Evolutionary conservation across 2,888 invertebrate genomes (phyloP), one percentile per base, ranked within the genome.

Genomic region (Cephus rjabovi): DNA sequence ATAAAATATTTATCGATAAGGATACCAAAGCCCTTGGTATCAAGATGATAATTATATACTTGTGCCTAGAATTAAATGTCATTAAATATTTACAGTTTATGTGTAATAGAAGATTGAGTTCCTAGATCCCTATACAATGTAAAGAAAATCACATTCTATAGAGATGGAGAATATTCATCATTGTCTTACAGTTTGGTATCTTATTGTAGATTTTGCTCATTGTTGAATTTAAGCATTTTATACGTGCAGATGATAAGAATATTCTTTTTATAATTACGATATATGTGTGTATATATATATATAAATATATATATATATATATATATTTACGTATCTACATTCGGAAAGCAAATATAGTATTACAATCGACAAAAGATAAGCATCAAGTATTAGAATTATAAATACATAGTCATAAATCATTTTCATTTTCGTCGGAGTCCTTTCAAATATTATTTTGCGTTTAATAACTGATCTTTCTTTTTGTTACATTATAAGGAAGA

Each of bases 331-430:
- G 56, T 56, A 56, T 56, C 23, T 56, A 56, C 23, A 9, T 56
- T 56, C 56, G 2, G 23, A 56, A 23, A 56, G 23, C 23, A 56
- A 56, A 56, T 56, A 56, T 56, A 40, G 68, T 75, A 75, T 35
- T 40, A 31, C 34, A 75, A 75, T 76, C 35, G 31, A 74, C 34
- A 68, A 33, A 75, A 35, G 40, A 75, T 69, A 75, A 76, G 69
- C 77, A 76, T 78, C 79, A 73, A 81, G 81, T 81, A 79, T 81
- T 79, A 79, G 75, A 56, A 56, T 78, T 73, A 75, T 76, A 76
- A 81, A 75, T 31, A 73, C 76, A 71, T 69, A 78, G 69, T 81
- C 75, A 73, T 75, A 73, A 78, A 79, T 79, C 75, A 78, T 74
- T 78, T 69, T 75, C 31, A 69, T 79, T 79, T 73, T 73, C 76